phyloP scores from a whole-genome alignment of 2,888 invertebrate species.

The Palloptera scutellata region DNA sequence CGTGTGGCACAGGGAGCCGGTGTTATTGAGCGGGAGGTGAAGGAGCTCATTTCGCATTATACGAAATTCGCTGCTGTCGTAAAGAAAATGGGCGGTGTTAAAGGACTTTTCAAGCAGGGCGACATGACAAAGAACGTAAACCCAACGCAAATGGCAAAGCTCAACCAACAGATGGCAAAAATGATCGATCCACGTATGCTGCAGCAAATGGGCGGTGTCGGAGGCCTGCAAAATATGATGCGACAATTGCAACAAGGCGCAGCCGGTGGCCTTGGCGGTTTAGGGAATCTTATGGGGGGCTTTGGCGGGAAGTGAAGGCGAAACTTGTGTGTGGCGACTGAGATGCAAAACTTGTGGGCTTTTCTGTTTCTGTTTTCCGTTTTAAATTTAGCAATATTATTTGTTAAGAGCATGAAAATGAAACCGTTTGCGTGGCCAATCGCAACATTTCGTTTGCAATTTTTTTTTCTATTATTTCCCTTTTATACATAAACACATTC shows the following conservation, averaged over 20 bases:
- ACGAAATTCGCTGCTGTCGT: slow-evolving; percentile 99
- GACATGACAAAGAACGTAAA: slow-evolving; percentile 99
- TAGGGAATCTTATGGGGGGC: slow-evolving; percentile 71
- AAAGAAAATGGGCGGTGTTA: slow-evolving; percentile 99
- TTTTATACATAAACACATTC: neutral
- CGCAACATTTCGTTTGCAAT: neutral
- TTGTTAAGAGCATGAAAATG: slow-evolving; percentile 23
- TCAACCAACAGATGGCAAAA: slow-evolving; percentile 99
- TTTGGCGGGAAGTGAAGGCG: slow-evolving; percentile 61
- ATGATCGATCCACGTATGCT: slow-evolving; percentile 99
- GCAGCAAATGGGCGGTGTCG: slow-evolving; percentile 97
- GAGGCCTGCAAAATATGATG: slow-evolving; percentile 98
- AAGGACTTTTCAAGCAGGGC: slow-evolving; percentile 97
- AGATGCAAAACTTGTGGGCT: neutral
- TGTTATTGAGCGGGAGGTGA: slow-evolving; percentile 93
- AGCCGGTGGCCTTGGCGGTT: slow-evolving; percentile 70
- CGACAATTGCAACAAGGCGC: slow-evolving; percentile 74
- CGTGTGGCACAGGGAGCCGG: slow-evolving; percentile 77
- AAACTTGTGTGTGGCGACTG: slow-evolving; percentile 1
- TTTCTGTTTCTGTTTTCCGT: neutral
- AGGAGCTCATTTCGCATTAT: slow-evolving; percentile 96
- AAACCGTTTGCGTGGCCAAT: slow-evolving; percentile 2
- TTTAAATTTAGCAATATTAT: slow-evolving; percentile 25
- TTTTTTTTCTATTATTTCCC: slow-evolving; percentile 16
- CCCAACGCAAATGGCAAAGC: slow-evolving; percentile 96